These are phyloP conservation scores for Protaetia brevitarsis DNA, from an alignment of 1,140 invertebrate species.

Conservation along the genomic window DNA sequence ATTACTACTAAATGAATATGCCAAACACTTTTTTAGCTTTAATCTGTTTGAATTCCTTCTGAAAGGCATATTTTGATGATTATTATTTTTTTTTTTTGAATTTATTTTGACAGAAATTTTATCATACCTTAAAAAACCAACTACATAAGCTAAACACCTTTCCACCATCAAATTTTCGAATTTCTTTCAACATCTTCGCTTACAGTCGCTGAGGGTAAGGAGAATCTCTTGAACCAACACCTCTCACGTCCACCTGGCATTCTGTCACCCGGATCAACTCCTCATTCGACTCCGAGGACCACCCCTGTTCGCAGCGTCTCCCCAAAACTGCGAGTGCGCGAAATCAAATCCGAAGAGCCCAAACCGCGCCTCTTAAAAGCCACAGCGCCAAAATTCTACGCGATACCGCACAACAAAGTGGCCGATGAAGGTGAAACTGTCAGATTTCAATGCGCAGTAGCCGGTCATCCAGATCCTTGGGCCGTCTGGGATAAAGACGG, in stretches of 20 bases:
- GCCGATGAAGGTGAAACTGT: constrained; percentile 81
- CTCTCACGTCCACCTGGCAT: constrained; percentile 63
- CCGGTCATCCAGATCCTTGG: constrained; percentile 73
- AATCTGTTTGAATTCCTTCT: too few species aligned
- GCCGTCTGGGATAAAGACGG: constrained; percentile 80
- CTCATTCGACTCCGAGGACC: constrained; percentile 67
- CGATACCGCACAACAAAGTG: constrained; percentile 80
- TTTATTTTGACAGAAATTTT: too few species aligned
- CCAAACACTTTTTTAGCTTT: too few species aligned
- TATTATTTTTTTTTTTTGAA: too few species aligned
- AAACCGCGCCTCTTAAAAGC: constrained; percentile 28
- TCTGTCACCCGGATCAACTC: constrained; percentile 66
- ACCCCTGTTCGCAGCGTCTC: constrained; percentile 69
- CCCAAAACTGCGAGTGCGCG: constrained; percentile 43
- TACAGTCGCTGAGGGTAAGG: constrained; percentile 76
- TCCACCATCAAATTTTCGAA: too few species aligned
- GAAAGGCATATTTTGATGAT: too few species aligned
- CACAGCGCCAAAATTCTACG: constrained; percentile 77
- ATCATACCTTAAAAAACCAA: too few species aligned
- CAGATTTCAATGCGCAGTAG: constrained; percentile 74
- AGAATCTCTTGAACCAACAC: constrained; percentile 66
- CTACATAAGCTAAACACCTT: too few species aligned
- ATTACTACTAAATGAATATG: too few species aligned
- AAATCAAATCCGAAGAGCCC: constrained; percentile 20
- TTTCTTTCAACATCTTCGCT: too few species aligned